Conservation (phyloP, 2,797 vertebrate species). For the Semaprochilodus insignis region DNA sequence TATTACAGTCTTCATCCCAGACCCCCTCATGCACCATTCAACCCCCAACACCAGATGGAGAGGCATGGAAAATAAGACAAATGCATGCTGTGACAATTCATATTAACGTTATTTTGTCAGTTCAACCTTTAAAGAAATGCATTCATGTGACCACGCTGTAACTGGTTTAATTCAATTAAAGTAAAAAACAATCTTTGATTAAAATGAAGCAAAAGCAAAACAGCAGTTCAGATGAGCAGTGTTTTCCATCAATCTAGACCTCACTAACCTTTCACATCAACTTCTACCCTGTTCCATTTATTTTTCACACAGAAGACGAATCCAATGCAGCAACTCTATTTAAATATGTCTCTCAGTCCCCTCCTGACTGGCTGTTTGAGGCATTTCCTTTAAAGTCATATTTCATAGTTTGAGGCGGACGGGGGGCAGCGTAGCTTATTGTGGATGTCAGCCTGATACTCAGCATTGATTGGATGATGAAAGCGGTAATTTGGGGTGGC, state of each 20-base stretch:
- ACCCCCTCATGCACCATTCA: too few relatives aligned
- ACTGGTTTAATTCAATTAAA: neutral
- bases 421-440: conserved; percentile 63
- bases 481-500: conserved; percentile 79
- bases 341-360: neutral
- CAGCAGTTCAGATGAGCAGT: too few relatives aligned
- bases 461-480: conserved; percentile 74
- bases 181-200: neutral
- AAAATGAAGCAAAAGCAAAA: neutral
- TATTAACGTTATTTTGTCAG: too few relatives aligned
- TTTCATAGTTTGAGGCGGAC: conserved; percentile 6
- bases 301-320: neutral
- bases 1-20: too few relatives aligned
- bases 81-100: too few relatives aligned
- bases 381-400: neutral
- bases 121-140: neutral
- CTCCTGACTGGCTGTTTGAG: neutral
- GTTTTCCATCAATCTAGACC: neutral
- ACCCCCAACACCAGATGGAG: too few relatives aligned
- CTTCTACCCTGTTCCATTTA: neutral
- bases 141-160: conserved; percentile 34
- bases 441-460: conserved; percentile 66
- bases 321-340: neutral
- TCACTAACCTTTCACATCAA: neutral
- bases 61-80: too few relatives aligned